phyloP scores from a whole-genome alignment of 2,113 vertebrate species.

The Oryzias javanicus region DNA sequence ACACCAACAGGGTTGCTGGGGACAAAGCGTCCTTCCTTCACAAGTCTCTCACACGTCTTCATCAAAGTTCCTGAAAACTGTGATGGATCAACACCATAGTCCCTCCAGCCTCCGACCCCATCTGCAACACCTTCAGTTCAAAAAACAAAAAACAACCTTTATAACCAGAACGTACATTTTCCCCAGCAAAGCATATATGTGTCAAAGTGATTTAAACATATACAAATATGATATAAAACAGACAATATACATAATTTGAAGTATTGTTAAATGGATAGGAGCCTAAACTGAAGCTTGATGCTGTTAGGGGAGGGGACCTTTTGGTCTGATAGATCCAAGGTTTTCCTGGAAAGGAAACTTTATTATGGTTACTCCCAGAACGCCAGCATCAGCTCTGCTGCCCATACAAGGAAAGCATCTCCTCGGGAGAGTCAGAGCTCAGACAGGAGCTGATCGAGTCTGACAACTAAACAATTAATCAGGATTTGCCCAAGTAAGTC shows the following conservation, averaged over 20 bases:
- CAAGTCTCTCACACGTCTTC: constrained; percentile 93
- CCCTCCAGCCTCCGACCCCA: constrained; percentile 96
- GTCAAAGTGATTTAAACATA: too few species aligned
- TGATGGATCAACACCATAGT: constrained; percentile 97
- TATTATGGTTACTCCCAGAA: constrained; percentile 20
- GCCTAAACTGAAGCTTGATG: not conserved
- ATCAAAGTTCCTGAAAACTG: constrained; percentile 98
- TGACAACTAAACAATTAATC: not conserved
- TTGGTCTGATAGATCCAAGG: not conserved
- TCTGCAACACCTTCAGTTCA: constrained; percentile 87
- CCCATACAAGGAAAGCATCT: constrained; percentile 69
- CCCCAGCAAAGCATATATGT: not conserved
- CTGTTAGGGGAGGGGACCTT: constrained; percentile 5
- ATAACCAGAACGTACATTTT: constrained; percentile 28
- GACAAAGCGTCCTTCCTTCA: constrained; percentile 94
- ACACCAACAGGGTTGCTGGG: constrained; percentile 94
- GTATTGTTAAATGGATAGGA: too few species aligned
- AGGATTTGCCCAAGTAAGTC: too few species aligned
- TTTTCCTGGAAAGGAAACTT: constrained; percentile 58
- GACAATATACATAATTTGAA: too few species aligned
- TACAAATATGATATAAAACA: too few species aligned
- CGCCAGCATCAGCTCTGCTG: constrained; percentile 29
- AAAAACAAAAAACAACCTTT: constrained; percentile 1
- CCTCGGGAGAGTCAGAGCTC: constrained; percentile 15
- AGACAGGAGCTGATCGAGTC: constrained; percentile 3